phyloP scores from a whole-genome alignment of 2,888 invertebrate species.

The Stomorhina lunata region DNA sequence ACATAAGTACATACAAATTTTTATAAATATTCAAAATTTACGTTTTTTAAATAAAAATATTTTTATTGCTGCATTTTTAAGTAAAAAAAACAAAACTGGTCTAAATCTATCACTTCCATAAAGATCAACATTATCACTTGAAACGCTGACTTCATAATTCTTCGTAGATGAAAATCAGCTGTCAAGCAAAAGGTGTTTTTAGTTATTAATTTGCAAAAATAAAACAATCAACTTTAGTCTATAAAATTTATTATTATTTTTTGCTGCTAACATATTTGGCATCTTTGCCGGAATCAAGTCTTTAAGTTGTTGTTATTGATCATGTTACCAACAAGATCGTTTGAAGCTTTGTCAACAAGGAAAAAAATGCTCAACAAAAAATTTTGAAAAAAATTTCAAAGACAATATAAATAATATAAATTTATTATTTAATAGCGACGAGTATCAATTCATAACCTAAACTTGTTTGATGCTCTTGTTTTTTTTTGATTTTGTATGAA shows the following conservation, averaged over 20 bases:
- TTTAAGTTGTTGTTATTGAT: not conserved
- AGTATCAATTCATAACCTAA: not conserved
- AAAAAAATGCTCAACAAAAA: not conserved
- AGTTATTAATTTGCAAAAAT: not conserved
- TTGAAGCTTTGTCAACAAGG: not conserved
- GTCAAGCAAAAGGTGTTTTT: too few species aligned
- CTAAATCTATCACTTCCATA: not conserved
- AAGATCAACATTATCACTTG: not conserved
- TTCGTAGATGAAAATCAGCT: not conserved
- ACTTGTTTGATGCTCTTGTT: not conserved
- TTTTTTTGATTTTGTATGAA: not conserved
- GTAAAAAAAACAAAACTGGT: not conserved
- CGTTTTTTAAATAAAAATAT: not conserved
- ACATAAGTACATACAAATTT: not conserved
- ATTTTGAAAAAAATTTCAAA: not conserved
- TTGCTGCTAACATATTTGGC: not conserved
- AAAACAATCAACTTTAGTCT: not conserved
- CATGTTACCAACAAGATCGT: not conserved
- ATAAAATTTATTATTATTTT: not conserved
- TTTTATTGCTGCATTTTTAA: not conserved
- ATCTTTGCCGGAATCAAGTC: not conserved
- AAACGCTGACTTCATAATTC: not conserved
- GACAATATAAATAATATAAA: not conserved
- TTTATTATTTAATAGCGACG: not conserved
- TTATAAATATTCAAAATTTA: not conserved